phyloP scores from a whole-genome alignment of 2,113 vertebrate species.

The Indicator indicator region DNA sequence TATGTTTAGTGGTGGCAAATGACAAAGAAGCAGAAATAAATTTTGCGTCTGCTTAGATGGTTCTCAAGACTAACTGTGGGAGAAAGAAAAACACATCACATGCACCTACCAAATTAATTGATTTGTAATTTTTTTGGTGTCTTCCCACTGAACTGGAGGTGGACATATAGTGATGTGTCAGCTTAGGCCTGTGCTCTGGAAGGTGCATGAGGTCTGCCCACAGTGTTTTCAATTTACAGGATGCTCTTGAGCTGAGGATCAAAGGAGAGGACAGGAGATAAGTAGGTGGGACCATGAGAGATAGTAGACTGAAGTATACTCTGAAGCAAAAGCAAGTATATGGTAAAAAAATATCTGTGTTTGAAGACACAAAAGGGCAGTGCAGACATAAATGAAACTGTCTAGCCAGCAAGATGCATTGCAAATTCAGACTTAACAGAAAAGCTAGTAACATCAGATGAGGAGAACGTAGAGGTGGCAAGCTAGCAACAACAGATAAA shows the following conservation, averaged over 20 bases:
- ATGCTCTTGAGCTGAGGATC: background rate
- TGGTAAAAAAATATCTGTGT: background rate
- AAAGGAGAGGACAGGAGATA: background rate
- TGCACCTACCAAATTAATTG: background rate
- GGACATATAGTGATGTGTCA: background rate
- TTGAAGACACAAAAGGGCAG: background rate
- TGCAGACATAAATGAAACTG: background rate
- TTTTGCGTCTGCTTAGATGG: background rate
- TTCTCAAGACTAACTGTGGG: background rate
- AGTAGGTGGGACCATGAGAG: background rate
- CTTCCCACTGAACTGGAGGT: background rate
- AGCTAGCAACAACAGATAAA: too few species aligned
- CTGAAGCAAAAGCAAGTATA: background rate
- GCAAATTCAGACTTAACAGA: background rate
- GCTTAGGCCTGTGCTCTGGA: background rate
- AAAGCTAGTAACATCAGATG: background rate
- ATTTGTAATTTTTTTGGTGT: background rate
- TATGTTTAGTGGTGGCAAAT: constrained; percentile 8
- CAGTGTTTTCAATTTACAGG: background rate
- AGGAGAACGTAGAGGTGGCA: too few species aligned
- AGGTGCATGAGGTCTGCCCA: background rate
- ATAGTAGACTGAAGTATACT: background rate
- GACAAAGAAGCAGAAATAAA: background rate
- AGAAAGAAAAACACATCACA: background rate
- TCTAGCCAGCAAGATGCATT: background rate